Base-by-base conservation (phyloP, 2,113 vertebrate genomes). In the Halichoeres trimaculatus region DNA sequence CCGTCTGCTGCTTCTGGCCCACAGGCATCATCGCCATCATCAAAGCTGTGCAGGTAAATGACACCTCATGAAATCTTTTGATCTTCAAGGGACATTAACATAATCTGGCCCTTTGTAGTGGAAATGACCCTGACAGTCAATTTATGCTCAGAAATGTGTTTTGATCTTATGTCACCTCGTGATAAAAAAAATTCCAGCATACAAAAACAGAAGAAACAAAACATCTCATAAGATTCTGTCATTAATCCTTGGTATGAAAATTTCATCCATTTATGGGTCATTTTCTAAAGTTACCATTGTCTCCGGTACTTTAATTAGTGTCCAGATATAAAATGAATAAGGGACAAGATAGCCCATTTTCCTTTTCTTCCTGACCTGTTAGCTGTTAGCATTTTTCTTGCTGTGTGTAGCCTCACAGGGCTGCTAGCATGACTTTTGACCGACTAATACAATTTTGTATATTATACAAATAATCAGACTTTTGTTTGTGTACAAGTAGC, bases 1-100 rank as follows among this genome's bases (percentile, higher is more conserved):
- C 96, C 19, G 95, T 98, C 85, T 98, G 96, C 93, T 98, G 96
- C 91, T 98, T 98, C 92, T 98, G 96, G 96, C 96, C 96, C 1
- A 97, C 96, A 0, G 96, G 96, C 82, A 96, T 98, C 90, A 96
- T 97, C 48, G 96, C 96, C 11, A 98, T 98, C 88, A 95, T 97
- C 92, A 98, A 98, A 91, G 96, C 96, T 0, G 95, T 97, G 87
- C 96, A 97, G 96, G 96, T 97, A 47, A 76, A 84, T 40, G 40
- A 12, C 10, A 24, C 68, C 58, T 48, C 26, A n/a, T 7, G 10
- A 3, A 16, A 10, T 69, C 52, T 58, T 70, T 74, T 72, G 17
- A 77, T 66, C 61, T 64, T 34, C 51, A 56, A 47, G 12, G 8
- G 35, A 41, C 30, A 75, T 80, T 55, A 45, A 19, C 72, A 60